phyloP scores from a whole-genome alignment of 2,113 vertebrate species.

The Caranx melampygus region DNA sequence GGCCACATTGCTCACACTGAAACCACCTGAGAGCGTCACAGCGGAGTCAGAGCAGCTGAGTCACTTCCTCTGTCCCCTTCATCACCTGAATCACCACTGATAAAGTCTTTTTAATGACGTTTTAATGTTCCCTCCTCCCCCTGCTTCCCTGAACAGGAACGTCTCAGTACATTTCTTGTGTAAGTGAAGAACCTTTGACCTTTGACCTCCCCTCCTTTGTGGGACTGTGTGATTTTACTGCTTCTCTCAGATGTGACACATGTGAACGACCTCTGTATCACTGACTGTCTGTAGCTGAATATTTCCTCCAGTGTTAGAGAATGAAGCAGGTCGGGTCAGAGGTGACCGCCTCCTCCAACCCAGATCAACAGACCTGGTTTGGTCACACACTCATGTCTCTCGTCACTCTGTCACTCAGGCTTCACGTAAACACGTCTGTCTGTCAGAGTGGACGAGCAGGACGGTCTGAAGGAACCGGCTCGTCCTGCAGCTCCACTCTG shows the following conservation, averaged over 20 bases:
- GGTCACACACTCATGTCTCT: constrained; percentile 27
- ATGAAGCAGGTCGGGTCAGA: not conserved
- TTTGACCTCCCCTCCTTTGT: constrained; percentile 37
- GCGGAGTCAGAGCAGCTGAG: not conserved
- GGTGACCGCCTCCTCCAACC: not conserved
- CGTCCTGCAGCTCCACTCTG: constrained; percentile 68
- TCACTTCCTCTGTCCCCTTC: not conserved
- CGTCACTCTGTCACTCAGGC: constrained; percentile 38
- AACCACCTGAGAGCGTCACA: too few relatives aligned
- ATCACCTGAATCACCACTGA: not conserved
- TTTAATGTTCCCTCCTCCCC: not conserved
- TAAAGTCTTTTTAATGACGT: not conserved
- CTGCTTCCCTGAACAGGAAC: not conserved
- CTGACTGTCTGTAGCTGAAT: not conserved
- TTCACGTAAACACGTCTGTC: constrained; percentile 26
- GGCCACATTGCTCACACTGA: not conserved
- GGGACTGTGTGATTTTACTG: constrained; percentile 27
- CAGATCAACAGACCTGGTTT: constrained; percentile 18
- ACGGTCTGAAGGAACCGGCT: constrained; percentile 66
- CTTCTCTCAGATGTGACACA: constrained; percentile 18
- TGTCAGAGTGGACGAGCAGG: constrained; percentile 60
- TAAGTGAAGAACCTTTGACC: constrained; percentile 52
- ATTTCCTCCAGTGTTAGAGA: not conserved
- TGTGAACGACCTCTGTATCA: not conserved
- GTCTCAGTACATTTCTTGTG: not conserved